Base-by-base conservation (phyloP, 2,113 vertebrate species). In the Pao palembangensis region DNA sequence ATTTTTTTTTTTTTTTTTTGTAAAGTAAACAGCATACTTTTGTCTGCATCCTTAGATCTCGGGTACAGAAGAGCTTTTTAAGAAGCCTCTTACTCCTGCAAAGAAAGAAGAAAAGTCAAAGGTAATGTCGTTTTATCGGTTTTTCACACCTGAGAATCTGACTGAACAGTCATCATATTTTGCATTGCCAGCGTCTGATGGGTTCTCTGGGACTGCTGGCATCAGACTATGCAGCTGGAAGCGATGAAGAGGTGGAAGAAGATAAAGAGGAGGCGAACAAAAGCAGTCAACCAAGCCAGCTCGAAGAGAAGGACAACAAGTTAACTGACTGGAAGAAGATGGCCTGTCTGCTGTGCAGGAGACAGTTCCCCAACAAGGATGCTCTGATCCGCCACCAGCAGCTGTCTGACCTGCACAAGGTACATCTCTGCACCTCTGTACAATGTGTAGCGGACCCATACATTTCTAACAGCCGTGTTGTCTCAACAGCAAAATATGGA, bases 251-350 rank as follows among this genome's bases (percentile, higher is more conserved):
- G 53, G 93, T 94, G 55, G 93, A 97, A 60, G 95, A 97, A 31
- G 94, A 96, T 14, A 93, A 94, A n/a, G 91, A 94, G 21, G 92
- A 94, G 11, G 82, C 85, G 2, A 38, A 86, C 5, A 91, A 88
- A 56, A 88, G 87, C 61, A 69, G 71, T 59, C 83, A 62, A 0
- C 85, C 81, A 12, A 86, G 86, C 42, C 93, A 89, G 62, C 75
- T 91, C 17, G 89, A 93, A 41, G 91, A 85, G 18, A 91, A 86
- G 0, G 94, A 95, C 0, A 94, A 93, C 79, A 94, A 93, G 80
- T 89, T 98, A 81, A 98, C 96, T 0, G 96, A 98, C 91, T 98
- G 96, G 96, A 98, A 94, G 81, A 98, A 98, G 82, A 92, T 98
- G 91, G 96, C 96, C 58, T 98, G 96, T 63, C 88, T 98, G 76